Base-by-base conservation (phyloP, 2,113 vertebrate genomes). In the Polypterus bichir region DNA sequence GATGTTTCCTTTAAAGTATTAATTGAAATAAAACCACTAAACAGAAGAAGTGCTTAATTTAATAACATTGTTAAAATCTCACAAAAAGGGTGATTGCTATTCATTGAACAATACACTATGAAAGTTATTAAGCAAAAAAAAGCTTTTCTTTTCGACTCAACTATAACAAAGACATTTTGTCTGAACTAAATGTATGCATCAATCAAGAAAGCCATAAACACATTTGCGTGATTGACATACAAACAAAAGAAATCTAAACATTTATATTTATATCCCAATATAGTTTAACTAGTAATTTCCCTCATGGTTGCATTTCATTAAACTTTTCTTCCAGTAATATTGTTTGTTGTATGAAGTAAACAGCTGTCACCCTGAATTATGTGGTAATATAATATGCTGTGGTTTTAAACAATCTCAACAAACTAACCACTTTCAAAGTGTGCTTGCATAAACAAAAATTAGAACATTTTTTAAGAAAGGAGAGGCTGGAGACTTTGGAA, bases 211-310 rank as follows among this genome's bases (percentile, higher is more conserved):
- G 62, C 67, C 62, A 61, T 59, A 27, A 60, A 62, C 57, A 66
- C 47, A 52, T 55, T 55, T 55, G 27, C 27, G 27, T 27, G 27
- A 27, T 27, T 27, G 27, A 27, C 27, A 27, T 27, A 27, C 27
- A 27, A 27, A 27, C 27, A 27, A 27, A 27, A 27, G 27, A 58
- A 62, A 5, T 62, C 61, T 54, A 68, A 65, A 66, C 69, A 68
- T 73, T 71, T 70, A 66, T 64, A 68, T 71, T 65, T 63, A 49
- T 60, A 62, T 68, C 49, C 62, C 27, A 44, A 59, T 65, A 55
- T 63, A 65, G 65, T 59, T 64, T 67, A 67, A 71, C 65, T 61
- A 64, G 59, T 71, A 67, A 63, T 70, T 73, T 76, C 68, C 69
- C 70, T 62, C 54, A 59, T 27, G 27, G 57, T 48, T 65, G 54